Percentiles rank a stretch among this genome's conserved stretches.
phyloP scores from a whole-genome alignment of 2,113 vertebrate species.

The Brienomyrus brachyistius region DNA sequence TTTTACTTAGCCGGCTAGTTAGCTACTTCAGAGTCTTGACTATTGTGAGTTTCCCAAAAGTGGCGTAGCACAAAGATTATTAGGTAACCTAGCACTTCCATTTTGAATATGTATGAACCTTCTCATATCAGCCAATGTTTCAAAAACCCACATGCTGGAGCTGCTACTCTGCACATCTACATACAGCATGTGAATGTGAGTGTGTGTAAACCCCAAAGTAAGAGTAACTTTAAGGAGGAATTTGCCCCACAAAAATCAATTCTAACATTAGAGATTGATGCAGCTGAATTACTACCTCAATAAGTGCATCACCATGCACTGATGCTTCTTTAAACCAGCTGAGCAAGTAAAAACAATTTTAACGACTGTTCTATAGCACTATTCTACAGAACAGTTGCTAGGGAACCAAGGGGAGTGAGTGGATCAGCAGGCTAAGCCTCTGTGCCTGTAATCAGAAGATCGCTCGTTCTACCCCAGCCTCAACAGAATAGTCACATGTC shows the following conservation, averaged over 20 bases:
- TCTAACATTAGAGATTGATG: not conserved
- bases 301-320: not conserved
- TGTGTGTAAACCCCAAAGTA: not conserved
- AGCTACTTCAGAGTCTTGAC: not conserved
- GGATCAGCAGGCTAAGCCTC: not conserved
- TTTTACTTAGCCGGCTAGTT: not conserved
- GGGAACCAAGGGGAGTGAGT: not conserved
- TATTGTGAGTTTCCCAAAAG: not conserved
- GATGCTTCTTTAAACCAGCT: not conserved
- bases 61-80: not conserved
- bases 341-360: not conserved
- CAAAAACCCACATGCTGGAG: not conserved
- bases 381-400: not conserved
- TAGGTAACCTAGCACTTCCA: not conserved
- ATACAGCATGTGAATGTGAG: not conserved
- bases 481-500: not conserved
- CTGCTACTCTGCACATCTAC: not conserved
- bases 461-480: not conserved
- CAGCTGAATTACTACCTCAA: not conserved
- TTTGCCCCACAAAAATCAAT: not conserved
- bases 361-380: not conserved
- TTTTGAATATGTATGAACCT: not conserved
- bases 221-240: not conserved
- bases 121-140: not conserved
- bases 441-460: not conserved